Evolutionary conservation across 2,113 vertebrate species (phyloP).

Genomic region (Bungarus multicinctus): DNA sequence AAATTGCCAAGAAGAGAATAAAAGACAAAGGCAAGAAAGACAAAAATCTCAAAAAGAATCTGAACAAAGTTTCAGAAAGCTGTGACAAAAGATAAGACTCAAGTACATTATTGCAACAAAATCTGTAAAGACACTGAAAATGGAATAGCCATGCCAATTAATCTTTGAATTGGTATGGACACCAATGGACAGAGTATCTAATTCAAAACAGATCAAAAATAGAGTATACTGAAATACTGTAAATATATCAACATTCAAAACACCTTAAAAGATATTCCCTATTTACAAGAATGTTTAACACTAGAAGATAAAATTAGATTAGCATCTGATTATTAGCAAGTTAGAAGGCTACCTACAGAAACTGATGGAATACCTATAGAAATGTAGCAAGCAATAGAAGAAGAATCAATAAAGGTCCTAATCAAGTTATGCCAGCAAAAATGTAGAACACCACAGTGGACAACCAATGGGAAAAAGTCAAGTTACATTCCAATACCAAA

Average conservation of each 20-base stretch:
- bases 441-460: neutral
- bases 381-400: neutral
- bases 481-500: too few relatives aligned
- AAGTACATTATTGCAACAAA: neutral
- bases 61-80: neutral
- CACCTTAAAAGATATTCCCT: neutral
- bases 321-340: neutral
- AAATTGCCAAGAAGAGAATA: neutral
- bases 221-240: neutral
- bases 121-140: neutral
- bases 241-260: neutral
- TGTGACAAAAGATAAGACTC: neutral
- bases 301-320: neutral
- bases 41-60: neutral
- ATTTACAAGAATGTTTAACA: neutral
- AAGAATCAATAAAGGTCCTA: neutral
- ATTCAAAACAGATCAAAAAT: neutral
- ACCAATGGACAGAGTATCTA: neutral
- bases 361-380: neutral
- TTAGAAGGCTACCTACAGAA: neutral
- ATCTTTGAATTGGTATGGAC: neutral
- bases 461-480: neutral
- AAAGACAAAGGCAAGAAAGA: neutral
- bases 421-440: neutral
- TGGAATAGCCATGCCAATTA: neutral